Base-by-base conservation (phyloP, 2,113 vertebrate species). In the Dromiciops gliroides region DNA sequence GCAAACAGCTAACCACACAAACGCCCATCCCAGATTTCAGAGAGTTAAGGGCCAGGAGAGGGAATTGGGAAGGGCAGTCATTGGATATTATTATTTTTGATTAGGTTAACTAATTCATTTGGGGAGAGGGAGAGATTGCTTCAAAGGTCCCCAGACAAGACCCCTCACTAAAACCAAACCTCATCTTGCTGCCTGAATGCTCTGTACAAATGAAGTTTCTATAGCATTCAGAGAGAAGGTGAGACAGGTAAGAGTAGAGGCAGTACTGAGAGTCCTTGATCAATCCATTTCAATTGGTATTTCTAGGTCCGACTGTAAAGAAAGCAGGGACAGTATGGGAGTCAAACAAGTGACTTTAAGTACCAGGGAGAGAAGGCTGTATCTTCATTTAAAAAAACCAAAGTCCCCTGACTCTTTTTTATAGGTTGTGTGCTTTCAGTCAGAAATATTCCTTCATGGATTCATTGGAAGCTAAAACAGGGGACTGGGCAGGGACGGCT, bases 1-100 rank as follows among this genome's bases (percentile, higher is more conserved):
- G 99, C 98, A 98, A 99, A 99, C 99, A 98, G 98, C 99, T 99
- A 99, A 99, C 99, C 99, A 99, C 99, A 99, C 99, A 98, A 99
- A 99, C 99, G 99, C 99, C 98, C 98, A 99, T 98, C 99, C 99
- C 98, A 98, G 98, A 99, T 99, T 98, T 98, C 98, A 98, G 97
- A 98, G 89, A 96, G 96, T 98, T 94, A 94, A 98, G 97, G 67
- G 92, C 3, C 89, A 95, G 93, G 60, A 51, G 90, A 89, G 90
- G 89, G 23, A 89, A 51, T 1, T 24, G 14, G 37, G 49, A 31
- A 31, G 0, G 6, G 67, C 48, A 89, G 47, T 37, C 47, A 1
- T 75, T 48, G 14, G 44, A 50, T 4, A 0, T 90, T 28, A 49
- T 22, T 52, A 49, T 47, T n/a, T 14, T 88, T 25, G n/a, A 28